These are phyloP conservation scores for Pyrrhia umbra DNA, from an alignment of 2,888 invertebrate genomes.

Conservation along the genomic window DNA sequence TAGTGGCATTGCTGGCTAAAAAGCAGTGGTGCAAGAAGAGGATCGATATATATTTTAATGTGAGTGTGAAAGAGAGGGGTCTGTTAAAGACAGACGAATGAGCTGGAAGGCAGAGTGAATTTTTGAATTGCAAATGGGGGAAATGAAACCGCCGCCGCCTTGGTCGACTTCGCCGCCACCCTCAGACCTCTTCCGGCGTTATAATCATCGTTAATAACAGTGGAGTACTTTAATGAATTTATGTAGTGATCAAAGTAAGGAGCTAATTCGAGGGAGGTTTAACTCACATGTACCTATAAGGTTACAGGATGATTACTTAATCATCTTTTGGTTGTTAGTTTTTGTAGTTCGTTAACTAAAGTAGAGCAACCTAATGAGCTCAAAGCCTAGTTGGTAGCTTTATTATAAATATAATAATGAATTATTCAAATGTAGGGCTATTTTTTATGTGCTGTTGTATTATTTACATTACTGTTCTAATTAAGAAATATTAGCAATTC, in stretches of 20 bases:
- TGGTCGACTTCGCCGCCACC: slow-evolving; percentile 73
- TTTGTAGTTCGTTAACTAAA: slow-evolving; percentile 69
- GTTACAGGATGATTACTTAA: slow-evolving; percentile 45
- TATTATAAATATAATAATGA: slow-evolving; percentile 33
- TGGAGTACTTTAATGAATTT: slow-evolving; percentile 86
- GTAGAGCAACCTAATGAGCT: slow-evolving; percentile 57
- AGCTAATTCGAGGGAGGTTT: slow-evolving; percentile 67
- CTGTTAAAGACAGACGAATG: slow-evolving; percentile 67
- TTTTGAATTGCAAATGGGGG: slow-evolving; percentile 89
- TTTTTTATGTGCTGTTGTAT: slow-evolving; percentile 37
- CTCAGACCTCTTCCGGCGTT: slow-evolving; percentile 80
- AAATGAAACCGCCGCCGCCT: slow-evolving; percentile 84
- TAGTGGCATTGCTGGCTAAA: slow-evolving; percentile 73
- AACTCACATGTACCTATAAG: slow-evolving; percentile 37
- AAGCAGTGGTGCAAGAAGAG: slow-evolving; percentile 68
- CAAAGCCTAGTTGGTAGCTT: slow-evolving; percentile 51
- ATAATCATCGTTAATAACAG: slow-evolving; percentile 87
- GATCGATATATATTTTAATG: slow-evolving; percentile 64
- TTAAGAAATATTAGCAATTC: slow-evolving; percentile 35
- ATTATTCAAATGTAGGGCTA: slow-evolving; percentile 45
- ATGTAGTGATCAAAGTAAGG: slow-evolving; percentile 82
- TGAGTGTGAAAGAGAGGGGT: slow-evolving; percentile 70
- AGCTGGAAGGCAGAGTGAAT: slow-evolving; percentile 78
- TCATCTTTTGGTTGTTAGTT: slow-evolving; percentile 60
- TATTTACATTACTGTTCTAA: slow-evolving; percentile 31